Base-by-base conservation (phyloP, 1,140 invertebrate species). In the Pseudomyrmex gracilis region DNA sequence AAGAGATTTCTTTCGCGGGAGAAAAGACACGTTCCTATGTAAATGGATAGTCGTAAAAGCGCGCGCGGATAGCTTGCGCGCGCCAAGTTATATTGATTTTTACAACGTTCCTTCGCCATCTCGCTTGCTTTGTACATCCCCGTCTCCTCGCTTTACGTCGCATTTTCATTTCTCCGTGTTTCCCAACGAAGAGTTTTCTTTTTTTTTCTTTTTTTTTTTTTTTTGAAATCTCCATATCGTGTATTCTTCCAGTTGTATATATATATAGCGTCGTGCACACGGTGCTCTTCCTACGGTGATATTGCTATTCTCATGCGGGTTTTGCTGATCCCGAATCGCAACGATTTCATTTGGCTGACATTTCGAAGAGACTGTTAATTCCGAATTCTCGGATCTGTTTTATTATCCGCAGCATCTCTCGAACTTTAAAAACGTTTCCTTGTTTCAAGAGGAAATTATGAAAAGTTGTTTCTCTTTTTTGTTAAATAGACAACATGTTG, bases 81-180 rank as follows among this genome's bases (percentile, higher is more conserved):
- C 47, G 63, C n/a, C 13, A 45, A 77, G 49, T 77, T 67, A 55
- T 61, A 77, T 77, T 77, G 74, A 67, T 77, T 77, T 67, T 77
- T n/a, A 77, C 47, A 24, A 34, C 15, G 61, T 77, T 66, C n/a
- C 47, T 24, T 57, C 49, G 34, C 9, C 34, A 45, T 67, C 49
- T 43, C 47, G 49, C 73, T 61, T 9, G 51, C 51, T 57, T 68
- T 49, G 20, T n/a, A 55, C 34, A 34, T 34, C 34, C 5, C 34
- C 34, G n/a, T 5, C 34, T 34, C 5, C 10, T n/a, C 20, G n/a
- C 43, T 66, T 53, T 43, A 66, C 20, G 13, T 55, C 17, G 49
- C 61, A 43, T 66, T 47, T 66, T 77, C 57, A 77, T 77, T 67
- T 9, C 4, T 20, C 34, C 1, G 3, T 55, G n/a, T 58, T 67